phyloP scores from a whole-genome alignment of 2,113 vertebrate genomes.

The Coptodon rendalli region DNA sequence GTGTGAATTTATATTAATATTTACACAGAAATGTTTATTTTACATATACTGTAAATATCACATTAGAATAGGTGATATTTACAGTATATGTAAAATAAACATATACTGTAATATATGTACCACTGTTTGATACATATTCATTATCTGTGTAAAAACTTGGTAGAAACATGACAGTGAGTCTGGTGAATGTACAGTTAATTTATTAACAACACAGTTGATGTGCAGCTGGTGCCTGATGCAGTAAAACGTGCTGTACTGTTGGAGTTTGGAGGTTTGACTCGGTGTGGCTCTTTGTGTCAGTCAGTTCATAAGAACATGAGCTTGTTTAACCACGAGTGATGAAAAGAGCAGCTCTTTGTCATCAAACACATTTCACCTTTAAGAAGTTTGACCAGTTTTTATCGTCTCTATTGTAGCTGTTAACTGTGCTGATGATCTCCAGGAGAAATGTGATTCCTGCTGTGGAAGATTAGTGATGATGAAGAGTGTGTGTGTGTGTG shows the following conservation, averaged over 20 bases:
- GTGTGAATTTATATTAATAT: neutral
- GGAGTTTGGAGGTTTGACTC: too few relatives aligned
- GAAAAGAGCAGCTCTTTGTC: neutral
- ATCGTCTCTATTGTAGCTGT: neutral
- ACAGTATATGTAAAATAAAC: too few relatives aligned
- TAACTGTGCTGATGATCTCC: neutral
- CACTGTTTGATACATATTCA: too few relatives aligned
- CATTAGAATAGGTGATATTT: too few relatives aligned
- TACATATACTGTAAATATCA: neutral
- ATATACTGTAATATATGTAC: neutral
- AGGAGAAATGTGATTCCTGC: neutral
- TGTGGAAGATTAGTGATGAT: neutral
- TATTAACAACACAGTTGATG: too few relatives aligned
- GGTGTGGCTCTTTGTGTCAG: too few relatives aligned
- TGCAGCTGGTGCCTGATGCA: too few relatives aligned
- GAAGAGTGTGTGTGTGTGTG: neutral
- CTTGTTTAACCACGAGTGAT: neutral
- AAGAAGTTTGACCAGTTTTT: accelerated
- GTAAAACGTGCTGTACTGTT: too few relatives aligned
- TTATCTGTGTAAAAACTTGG: too few relatives aligned
- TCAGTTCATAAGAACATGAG: neutral
- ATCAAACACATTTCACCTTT: neutral
- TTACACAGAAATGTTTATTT: accelerated
- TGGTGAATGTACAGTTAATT: too few relatives aligned
- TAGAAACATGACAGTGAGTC: too few relatives aligned